phyloP scores from a whole-genome alignment of 2,113 vertebrate genomes.

The Corythornis madagascariensis region DNA sequence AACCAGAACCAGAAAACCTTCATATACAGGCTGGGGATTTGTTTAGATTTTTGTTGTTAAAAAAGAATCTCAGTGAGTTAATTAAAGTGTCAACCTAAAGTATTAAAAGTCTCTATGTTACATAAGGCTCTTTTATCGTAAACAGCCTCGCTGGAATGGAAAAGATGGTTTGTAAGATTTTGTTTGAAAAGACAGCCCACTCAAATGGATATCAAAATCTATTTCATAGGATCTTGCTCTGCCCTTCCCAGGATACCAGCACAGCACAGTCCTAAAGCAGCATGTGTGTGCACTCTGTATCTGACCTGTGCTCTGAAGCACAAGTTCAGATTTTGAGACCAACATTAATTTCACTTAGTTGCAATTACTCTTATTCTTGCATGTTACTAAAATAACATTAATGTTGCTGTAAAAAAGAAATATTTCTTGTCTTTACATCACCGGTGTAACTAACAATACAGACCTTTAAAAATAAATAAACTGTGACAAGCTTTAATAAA shows the following conservation, averaged over 20 bases:
- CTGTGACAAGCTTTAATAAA: background rate
- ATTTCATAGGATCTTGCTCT: background rate
- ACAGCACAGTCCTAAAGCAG: background rate
- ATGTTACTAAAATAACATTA: background rate
- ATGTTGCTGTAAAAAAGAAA: background rate
- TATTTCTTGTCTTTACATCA: background rate
- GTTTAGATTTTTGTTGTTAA: background rate
- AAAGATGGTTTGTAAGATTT: background rate
- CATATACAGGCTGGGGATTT: background rate
- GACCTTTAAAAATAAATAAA: fast-evolving
- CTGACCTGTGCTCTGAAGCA: background rate
- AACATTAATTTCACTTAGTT: background rate
- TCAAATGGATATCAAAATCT: background rate
- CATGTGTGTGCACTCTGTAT: background rate
- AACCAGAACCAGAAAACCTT: background rate
- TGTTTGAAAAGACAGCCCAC: background rate
- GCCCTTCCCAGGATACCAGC: background rate
- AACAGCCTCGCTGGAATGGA: background rate
- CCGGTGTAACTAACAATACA: background rate
- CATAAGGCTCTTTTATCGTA: background rate
- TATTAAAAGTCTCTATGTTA: background rate
- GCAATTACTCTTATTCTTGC: background rate
- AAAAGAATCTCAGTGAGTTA: background rate
- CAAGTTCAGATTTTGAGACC: background rate
- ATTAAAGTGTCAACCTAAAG: background rate